These are phyloP conservation scores for Etheostoma nigrum DNA, from an alignment of 2,797 vertebrate genomes.

Conservation along the genomic window DNA sequence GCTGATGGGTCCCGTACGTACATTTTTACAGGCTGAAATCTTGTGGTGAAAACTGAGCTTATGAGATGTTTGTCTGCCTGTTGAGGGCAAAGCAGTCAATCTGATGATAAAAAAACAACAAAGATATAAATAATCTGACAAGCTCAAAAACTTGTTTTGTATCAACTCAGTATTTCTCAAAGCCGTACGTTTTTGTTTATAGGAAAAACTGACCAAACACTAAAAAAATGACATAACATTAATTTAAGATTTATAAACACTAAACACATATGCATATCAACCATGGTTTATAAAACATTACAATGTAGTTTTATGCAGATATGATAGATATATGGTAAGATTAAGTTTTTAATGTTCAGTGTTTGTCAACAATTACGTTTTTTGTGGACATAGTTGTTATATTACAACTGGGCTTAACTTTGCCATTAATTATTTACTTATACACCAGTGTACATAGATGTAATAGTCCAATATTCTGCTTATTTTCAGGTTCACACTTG, in stretches of 20 bases:
- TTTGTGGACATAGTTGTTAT: too few relatives aligned
- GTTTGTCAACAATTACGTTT: not conserved
- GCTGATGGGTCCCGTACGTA: constrained; percentile 2
- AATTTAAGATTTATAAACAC: not conserved
- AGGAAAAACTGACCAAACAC: not conserved
- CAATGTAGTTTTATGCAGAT: too few relatives aligned
- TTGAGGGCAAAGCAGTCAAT: not conserved
- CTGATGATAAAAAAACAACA: constrained; percentile 4
- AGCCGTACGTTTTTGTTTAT: not conserved
- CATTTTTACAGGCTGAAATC: not conserved
- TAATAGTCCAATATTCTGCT: too few relatives aligned
- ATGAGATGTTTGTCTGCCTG: not conserved
- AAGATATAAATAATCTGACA: not conserved
- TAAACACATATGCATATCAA: not conserved
- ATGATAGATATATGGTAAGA: too few relatives aligned
- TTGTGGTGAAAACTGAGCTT: not conserved
- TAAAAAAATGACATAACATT: not conserved
- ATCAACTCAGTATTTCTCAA: not conserved
- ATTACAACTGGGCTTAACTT: not conserved
- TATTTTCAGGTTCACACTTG: too few relatives aligned
- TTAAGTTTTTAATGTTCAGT: too few relatives aligned
- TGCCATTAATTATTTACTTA: not conserved
- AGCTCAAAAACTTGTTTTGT: constrained; percentile 2
- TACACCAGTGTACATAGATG: not conserved
- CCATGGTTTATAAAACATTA: too few relatives aligned